A percentile compares a stretch with the other conserved stretches of the same genome.
phyloP scores from a whole-genome alignment of 1,140 invertebrate genomes.

The Neotoxoptera formosana region DNA sequence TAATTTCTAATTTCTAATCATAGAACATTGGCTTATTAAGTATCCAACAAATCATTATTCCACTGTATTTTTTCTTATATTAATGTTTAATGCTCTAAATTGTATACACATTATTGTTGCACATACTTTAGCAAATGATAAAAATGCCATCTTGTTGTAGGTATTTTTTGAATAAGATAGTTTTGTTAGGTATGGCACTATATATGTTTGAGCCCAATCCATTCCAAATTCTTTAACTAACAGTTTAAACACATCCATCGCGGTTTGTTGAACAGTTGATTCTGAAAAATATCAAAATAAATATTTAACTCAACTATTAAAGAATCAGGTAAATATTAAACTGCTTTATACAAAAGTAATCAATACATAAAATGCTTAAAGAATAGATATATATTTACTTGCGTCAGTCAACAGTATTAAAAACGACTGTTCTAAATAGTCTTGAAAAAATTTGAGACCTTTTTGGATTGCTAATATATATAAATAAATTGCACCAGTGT shows the following conservation, averaged over 20 bases:
- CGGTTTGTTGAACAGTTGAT: slow-evolving; percentile 40
- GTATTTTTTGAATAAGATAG: slow-evolving; percentile 16
- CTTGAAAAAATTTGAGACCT: slow-evolving; percentile 41
- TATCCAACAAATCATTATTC: slow-evolving; percentile 27
- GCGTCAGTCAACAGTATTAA: slow-evolving; percentile 7
- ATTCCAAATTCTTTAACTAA: slow-evolving; percentile 46
- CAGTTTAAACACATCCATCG: slow-evolving; percentile 35
- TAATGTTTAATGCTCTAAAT: slow-evolving; percentile 30
- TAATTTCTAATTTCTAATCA: neutral
- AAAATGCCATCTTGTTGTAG: slow-evolving; percentile 43
- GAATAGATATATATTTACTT: slow-evolving; percentile 37
- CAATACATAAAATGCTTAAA: neutral
- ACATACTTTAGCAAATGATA: slow-evolving; percentile 56
- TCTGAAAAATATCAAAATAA: slow-evolving; percentile 32
- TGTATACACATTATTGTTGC: slow-evolving; percentile 31
- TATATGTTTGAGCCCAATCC: slow-evolving; percentile 34
- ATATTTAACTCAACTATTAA: neutral
- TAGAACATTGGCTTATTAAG: neutral
- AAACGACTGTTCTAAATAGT: slow-evolving; percentile 23
- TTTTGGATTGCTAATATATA: slow-evolving; percentile 35
- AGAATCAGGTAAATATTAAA: neutral
- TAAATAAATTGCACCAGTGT: slow-evolving; percentile 39
- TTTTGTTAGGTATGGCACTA: slow-evolving; percentile 1
- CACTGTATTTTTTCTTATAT: neutral
- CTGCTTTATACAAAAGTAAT: too few relatives aligned